Conservation (phyloP, 2,113 vertebrate species). For the Gambusia holbrooki region DNA sequence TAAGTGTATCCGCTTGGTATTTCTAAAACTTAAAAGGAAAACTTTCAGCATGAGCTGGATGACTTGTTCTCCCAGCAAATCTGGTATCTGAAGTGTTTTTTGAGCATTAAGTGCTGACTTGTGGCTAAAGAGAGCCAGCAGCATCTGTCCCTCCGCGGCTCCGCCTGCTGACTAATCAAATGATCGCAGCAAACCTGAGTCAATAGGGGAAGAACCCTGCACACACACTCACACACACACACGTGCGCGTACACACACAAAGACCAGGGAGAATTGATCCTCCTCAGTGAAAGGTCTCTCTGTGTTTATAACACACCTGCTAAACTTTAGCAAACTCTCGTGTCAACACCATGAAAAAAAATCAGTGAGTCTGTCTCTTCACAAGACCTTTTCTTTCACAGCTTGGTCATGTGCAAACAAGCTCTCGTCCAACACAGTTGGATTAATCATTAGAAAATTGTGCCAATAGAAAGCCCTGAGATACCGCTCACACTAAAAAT, state of each 20-base stretch:
- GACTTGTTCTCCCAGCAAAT: background rate
- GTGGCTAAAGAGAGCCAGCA: conserved; percentile 32
- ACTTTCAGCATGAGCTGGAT: background rate
- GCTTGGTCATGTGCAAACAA: background rate
- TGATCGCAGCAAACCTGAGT: conserved; percentile 36
- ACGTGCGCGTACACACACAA: background rate
- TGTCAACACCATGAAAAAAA: no score
- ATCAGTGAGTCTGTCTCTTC: background rate
- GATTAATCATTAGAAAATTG: background rate
- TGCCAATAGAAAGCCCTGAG: background rate
- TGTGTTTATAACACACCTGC: background rate
- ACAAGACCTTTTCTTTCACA: background rate
- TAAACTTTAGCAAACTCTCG: background rate
- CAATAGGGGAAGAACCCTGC: conserved; percentile 42
- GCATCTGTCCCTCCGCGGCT: conserved; percentile 14
- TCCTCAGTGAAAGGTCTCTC: no score
- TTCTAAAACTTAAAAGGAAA: background rate
- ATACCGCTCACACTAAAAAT: background rate
- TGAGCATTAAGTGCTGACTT: conserved; percentile 38
- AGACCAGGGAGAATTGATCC: no score
- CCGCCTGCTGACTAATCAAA: conserved; percentile 57
- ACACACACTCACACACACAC: conserved; percentile 13
- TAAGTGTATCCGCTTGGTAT: no score
- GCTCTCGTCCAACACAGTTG: background rate
- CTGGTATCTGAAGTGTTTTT: background rate